Evolutionary conservation across 2,113 vertebrate genomes (phyloP).

Genomic region (Myrmecophaga tridactyla): DNA sequence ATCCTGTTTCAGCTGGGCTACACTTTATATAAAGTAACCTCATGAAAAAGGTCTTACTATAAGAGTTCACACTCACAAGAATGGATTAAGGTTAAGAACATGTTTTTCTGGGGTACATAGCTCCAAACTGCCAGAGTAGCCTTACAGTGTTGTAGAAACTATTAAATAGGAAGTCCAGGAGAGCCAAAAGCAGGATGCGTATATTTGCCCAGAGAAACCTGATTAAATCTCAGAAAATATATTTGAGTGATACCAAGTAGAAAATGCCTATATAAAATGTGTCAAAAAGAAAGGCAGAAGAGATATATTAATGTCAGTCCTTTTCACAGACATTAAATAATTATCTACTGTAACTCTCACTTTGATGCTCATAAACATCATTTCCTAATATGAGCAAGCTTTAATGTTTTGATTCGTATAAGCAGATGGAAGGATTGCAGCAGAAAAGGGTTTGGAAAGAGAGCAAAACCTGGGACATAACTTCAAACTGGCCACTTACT

Average conservation of each 20-base stretch:
- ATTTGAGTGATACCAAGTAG: background rate
- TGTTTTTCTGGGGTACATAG: too few relatives aligned
- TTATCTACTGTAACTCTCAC: background rate
- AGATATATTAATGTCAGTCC: too few relatives aligned
- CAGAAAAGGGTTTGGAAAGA: background rate
- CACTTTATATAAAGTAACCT: too few relatives aligned
- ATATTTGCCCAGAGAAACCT: background rate
- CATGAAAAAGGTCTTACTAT: too few relatives aligned
- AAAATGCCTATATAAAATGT: background rate
- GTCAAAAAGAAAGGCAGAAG: background rate
- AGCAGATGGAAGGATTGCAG: background rate
- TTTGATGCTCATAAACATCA: background rate
- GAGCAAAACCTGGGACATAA: background rate
- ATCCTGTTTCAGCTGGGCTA: too few relatives aligned
- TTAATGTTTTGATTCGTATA: background rate
- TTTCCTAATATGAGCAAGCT: background rate
- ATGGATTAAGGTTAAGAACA: too few relatives aligned
- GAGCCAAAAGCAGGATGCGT: fast-evolving
- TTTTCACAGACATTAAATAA: background rate
- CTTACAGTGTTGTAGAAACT: background rate
- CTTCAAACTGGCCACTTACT: background rate
- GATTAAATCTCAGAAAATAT: background rate
- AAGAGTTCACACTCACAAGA: too few relatives aligned
- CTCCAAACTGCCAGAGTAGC: too few relatives aligned
- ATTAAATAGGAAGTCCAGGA: background rate